These are phyloP conservation scores for Alcis repandata DNA, from an alignment of 2,888 invertebrate genomes.

Conservation along the genomic window DNA sequence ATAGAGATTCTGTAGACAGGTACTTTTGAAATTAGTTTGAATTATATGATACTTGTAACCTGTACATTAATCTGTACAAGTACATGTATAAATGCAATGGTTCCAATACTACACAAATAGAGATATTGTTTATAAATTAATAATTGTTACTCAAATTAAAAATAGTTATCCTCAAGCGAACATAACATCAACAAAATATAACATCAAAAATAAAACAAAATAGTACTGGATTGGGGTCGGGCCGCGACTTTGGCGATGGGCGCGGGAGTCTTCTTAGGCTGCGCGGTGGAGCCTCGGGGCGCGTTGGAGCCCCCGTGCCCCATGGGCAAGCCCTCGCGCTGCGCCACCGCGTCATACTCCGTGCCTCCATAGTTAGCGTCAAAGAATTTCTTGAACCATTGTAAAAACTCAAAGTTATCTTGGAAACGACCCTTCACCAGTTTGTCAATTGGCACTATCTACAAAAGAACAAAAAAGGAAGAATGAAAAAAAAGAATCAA, in stretches of 20 bases:
- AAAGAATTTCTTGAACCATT: conserved; percentile 99
- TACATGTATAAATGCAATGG: conserved; percentile 57
- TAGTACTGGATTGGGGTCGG: conserved; percentile 88
- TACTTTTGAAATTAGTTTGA: conserved; percentile 2
- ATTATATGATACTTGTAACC: conserved; percentile 3
- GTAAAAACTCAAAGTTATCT: conserved; percentile 99
- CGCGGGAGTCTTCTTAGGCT: conserved; percentile 77
- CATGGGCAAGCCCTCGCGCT: conserved; percentile 94
- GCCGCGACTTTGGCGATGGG: conserved; percentile 87
- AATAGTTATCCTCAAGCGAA: conserved; percentile 37
- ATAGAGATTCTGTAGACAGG: not conserved
- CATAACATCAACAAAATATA: conserved; percentile 45
- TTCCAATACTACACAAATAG: conserved; percentile 53
- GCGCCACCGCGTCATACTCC: conserved; percentile 96
- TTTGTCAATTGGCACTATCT: conserved; percentile 97
- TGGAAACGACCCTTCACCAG: conserved; percentile 99
- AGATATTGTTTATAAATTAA: not conserved
- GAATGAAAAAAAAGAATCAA: conserved; percentile 69
- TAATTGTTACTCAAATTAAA: conserved; percentile 9
- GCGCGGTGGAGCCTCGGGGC: conserved; percentile 74
- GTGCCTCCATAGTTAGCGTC: conserved; percentile 99
- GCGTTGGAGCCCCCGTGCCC: conserved; percentile 90
- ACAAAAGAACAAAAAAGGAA: conserved; percentile 82
- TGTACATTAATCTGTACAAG: conserved; percentile 23
- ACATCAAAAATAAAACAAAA: conserved; percentile 67